Evolutionary conservation across 2,888 invertebrate genomes (phyloP), one percentile per base, ranked within the genome.

Genomic region (Sisyra terminalis): DNA sequence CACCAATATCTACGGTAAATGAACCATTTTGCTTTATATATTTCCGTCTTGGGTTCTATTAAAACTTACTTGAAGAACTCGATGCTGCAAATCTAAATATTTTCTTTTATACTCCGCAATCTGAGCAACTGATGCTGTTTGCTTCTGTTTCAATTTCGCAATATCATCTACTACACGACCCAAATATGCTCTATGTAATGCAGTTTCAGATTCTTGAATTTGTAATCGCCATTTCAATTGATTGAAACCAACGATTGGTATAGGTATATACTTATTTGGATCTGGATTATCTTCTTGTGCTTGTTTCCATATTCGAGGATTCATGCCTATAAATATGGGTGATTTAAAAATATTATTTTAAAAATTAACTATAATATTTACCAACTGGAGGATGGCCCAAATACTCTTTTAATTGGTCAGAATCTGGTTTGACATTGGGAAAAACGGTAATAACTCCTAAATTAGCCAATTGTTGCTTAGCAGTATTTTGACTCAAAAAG

Each of bases 281-380:
- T 96, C 87, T 0, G 97, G 98, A 66, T 98, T 98, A 56, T 96
- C 94, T 18, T 81, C 66, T 55, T 92, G 90, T 0, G 96, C 96
- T 60, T 97, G 94, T 54, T 86, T 82, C 98, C 98, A 98, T 52
- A 96, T 69, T 46, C 89, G 70, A 39, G 81, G 78, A 60, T 94
- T 92, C 55, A 96, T 84, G n/a, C 92, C 86, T 77, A 59, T n/a
- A n/a, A n/a, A n/a, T n/a, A n/a, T n/a, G n/a, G n/a, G n/a, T n/a
- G n/a, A n/a, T n/a, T n/a, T n/a, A n/a, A n/a, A n/a, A n/a, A n/a
- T n/a, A n/a, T n/a, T n/a, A n/a, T n/a, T n/a, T n/a, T n/a, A 36
- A 13, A 16, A 40, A 40, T 40, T 24, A 13, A 14, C 15, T 3
- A 39, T 30, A 17, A 35, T 16, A 46, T 44, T 47, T 53, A 71